Evolutionary conservation across 2,797 vertebrate genomes (phyloP).

Genomic region (Neoniphon sammara): DNA sequence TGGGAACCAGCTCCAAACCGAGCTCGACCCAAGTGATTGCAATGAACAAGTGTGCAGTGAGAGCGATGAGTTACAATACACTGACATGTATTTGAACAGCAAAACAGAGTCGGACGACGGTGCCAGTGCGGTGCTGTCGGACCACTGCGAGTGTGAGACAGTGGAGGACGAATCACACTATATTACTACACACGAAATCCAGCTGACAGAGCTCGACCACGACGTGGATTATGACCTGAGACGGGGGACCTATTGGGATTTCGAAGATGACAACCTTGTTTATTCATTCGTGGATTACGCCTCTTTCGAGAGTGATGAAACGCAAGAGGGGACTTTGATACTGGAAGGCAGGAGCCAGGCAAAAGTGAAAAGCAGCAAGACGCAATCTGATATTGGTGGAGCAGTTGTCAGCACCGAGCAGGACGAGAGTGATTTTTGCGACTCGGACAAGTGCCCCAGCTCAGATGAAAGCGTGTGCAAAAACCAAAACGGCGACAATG

Average conservation of each 20-base stretch:
- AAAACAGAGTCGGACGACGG: constrained; percentile 74
- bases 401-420: constrained; percentile 72
- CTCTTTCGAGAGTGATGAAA: constrained; percentile 91
- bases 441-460: constrained; percentile 82
- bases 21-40: constrained; percentile 59
- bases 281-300: constrained; percentile 97
- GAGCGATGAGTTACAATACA: constrained; percentile 85
- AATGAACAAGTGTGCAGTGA: constrained; percentile 82
- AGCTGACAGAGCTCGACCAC: constrained; percentile 95
- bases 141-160: constrained; percentile 70
- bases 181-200: constrained; percentile 97
- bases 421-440: constrained; percentile 85
- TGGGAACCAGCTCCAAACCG: constrained; percentile 68
- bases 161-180: constrained; percentile 90
- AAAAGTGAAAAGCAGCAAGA: constrained; percentile 46
- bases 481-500: constrained; percentile 71
- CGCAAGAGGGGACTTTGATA: constrained; percentile 77
- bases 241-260: constrained; percentile 90
- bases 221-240: constrained; percentile 91
- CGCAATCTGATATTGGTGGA: constrained; percentile 64
- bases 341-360: constrained; percentile 66
- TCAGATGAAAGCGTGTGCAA: constrained; percentile 83
- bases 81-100: constrained; percentile 85
- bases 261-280: constrained; percentile 93
- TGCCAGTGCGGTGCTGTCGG: constrained; percentile 73